Percentiles rank a stretch among this genome's conserved stretches.
Evolutionary conservation across 2,888 invertebrate species (phyloP).

Genomic region (Xylota sylvarum): DNA sequence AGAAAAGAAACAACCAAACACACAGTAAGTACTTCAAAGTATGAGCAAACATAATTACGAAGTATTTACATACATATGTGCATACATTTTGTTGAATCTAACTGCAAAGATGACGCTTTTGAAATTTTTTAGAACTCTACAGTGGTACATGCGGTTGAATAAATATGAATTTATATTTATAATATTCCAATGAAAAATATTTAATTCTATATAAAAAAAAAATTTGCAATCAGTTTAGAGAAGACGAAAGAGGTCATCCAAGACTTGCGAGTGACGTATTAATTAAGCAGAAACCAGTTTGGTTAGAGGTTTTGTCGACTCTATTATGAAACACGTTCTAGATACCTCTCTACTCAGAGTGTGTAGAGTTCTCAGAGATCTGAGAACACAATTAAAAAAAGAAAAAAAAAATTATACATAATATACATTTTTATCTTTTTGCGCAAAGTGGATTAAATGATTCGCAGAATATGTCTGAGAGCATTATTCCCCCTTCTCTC

Average conservation of each 20-base stretch:
- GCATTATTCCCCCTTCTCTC: constrained; percentile 6
- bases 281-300: constrained; percentile 44
- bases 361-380: neutral
- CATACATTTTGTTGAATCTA: constrained; percentile 5
- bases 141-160: neutral
- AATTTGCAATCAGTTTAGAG: constrained; percentile 11
- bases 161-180: neutral
- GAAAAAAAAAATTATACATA: neutral
- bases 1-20: constrained; percentile 9
- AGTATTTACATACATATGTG: constrained; percentile 10
- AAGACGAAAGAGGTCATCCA: constrained; percentile 18
- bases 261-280: constrained; percentile 6
- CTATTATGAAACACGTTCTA: constrained; percentile 40
- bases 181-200: neutral
- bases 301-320: constrained; percentile 10
- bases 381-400: constrained; percentile 32
- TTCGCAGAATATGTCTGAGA: constrained; percentile 40
- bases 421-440: constrained; percentile 26
- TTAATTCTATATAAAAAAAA: neutral
- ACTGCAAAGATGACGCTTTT: constrained; percentile 2
- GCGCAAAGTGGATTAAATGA: constrained; percentile 24
- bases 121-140: constrained; percentile 1
- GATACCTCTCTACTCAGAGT: constrained; percentile 8
- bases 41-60: constrained; percentile 38
- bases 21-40: constrained; percentile 7